Conservation (phyloP, 2,113 vertebrate species). For the Scophthalmus maximus region DNA sequence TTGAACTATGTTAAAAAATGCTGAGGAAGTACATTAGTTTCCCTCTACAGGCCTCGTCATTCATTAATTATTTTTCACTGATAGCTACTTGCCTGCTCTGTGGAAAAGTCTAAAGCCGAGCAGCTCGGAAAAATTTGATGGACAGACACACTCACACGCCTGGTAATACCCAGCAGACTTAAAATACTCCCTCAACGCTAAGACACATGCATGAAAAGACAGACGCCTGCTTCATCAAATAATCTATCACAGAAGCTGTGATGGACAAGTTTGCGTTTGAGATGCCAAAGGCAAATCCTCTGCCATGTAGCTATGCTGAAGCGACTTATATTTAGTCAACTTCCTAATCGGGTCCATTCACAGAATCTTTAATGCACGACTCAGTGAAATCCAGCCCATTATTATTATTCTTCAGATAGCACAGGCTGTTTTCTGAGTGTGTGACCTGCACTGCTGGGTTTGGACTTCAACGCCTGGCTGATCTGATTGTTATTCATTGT, state of each 20-base stretch:
- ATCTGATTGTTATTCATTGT: constrained; percentile 38
- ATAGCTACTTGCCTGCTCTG: constrained; percentile 7
- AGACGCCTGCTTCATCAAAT: background rate
- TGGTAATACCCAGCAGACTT: constrained; percentile 27
- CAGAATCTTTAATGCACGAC: too few relatives aligned
- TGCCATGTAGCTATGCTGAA: constrained; percentile 12
- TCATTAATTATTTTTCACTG: constrained; percentile 12
- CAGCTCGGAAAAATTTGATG: background rate
- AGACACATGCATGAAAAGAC: constrained; percentile 4
- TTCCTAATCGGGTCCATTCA: background rate
- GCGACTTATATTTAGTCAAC: background rate
- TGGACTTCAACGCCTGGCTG: background rate
- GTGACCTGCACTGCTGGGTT: constrained; percentile 9
- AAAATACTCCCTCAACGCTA: constrained; percentile 16
- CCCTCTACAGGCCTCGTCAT: background rate
- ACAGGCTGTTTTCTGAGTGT: constrained; percentile 8
- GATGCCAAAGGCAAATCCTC: constrained; percentile 26
- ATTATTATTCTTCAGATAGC: background rate
- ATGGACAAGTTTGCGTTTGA: constrained; percentile 12
- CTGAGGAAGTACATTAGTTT: constrained; percentile 1
- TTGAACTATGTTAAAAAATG: constrained; percentile 7
- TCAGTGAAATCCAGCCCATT: background rate
- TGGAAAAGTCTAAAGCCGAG: too few relatives aligned
- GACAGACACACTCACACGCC: constrained; percentile 3
- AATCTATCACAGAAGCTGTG: background rate